Evolutionary conservation across 1,140 invertebrate species (phyloP), one percentile per base, ranked within the genome.

Genomic region (Heliconius melpomene): DNA sequence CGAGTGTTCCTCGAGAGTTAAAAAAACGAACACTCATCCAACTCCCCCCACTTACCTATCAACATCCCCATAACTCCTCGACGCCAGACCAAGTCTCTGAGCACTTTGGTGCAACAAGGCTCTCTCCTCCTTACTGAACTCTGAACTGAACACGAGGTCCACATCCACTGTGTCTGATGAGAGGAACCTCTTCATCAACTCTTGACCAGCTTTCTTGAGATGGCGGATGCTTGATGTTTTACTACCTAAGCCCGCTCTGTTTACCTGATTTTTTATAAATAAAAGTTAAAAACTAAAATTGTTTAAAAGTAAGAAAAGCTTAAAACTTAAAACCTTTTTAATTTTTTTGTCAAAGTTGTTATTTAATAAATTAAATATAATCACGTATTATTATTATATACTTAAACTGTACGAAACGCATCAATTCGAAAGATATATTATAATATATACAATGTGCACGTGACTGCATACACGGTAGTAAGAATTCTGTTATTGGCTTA

Each of bases 41-140:
- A 3, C 0, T 23, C 9, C 54, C n/a, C 40, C 13, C 13, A 60
- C 57, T 75, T n/a, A 86, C 87, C 88, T 87, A 18, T 88, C 87
- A 6, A 20, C 60, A 57, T 83, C 73, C 77, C 54, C 95, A 18
- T 95, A 95, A 83, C 96, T 96, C 74, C 86, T 94, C 9, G 95
- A 96, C 9, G 95, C 95, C 9, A 97, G 89, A 0, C 95, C 95
- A 2, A 93, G 84, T 70, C 90, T 92, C 36, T 91, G 84, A 1
- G 95, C 95, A 7, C 94, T 85, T 60, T 95, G 87, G 87, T 98
- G 97, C 77, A 98, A 95, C 9, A 93, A 82, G 9, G 95, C 95
- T 60, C 97, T 94, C 88, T 98, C 97, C 38, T 97, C 97, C 75
- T 96, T 97, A 0, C 94, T 95, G 87, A 98, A 97, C 71, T 97